Conservation (phyloP, 2,113 vertebrate species). For the Grus americana region DNA sequence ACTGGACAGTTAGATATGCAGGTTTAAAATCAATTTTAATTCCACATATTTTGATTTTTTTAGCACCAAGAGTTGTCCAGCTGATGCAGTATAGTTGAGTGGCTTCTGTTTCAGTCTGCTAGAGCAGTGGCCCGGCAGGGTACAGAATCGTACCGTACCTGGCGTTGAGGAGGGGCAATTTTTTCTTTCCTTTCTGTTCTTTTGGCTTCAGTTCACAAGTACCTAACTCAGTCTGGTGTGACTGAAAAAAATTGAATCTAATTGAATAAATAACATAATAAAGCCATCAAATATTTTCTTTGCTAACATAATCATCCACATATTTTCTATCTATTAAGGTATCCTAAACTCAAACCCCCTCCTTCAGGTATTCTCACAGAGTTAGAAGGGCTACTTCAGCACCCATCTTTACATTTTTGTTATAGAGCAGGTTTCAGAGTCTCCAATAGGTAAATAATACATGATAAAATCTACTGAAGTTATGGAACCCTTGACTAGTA, state of each 20-base stretch:
- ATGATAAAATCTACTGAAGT: conserved; percentile 70
- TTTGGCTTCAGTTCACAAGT: neutral
- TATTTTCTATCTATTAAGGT: neutral
- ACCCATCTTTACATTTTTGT: conserved; percentile 62
- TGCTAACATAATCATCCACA: neutral
- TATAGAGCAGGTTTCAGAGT: conserved; percentile 38
- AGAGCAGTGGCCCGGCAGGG: neutral
- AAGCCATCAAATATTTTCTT: neutral
- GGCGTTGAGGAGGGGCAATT: neutral
- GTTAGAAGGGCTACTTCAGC: conserved; percentile 28
- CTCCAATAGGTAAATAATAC: conserved; percentile 69
- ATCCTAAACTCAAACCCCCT: neutral
- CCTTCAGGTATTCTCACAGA: neutral
- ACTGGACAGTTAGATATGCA: neutral
- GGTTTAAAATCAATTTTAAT: neutral
- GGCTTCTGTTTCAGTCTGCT: neutral
- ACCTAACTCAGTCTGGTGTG: neutral
- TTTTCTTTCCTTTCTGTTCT: neutral
- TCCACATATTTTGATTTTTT: neutral
- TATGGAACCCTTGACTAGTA: conserved; percentile 63
- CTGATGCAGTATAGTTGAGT: neutral
- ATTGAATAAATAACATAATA: neutral
- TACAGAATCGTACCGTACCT: too few relatives aligned
- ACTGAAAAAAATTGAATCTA: neutral
- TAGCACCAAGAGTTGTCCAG: neutral